phyloP scores from a whole-genome alignment of 1,140 invertebrate species.

The Panulirus ornatus region DNA sequence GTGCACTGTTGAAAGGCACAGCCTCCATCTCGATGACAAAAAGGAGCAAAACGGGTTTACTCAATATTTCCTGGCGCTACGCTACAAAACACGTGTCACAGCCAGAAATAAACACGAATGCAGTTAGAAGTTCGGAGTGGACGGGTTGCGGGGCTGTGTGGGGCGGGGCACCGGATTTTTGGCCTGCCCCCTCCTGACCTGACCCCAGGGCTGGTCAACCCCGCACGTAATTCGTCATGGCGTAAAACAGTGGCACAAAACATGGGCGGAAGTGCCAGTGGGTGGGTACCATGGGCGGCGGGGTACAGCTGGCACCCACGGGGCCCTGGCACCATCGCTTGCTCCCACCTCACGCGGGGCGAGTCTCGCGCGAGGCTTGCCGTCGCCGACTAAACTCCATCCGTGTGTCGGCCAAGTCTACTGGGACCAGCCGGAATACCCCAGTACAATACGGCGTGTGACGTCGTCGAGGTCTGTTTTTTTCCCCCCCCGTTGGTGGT shows the following conservation, averaged over 20 bases:
- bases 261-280: constrained; percentile 62
- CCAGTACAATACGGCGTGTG: constrained; percentile 27
- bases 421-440: constrained; percentile 36
- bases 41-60: not conserved
- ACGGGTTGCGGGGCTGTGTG: not conserved
- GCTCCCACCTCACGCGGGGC: not conserved
- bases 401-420: constrained; percentile 35
- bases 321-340: not conserved
- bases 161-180: not conserved
- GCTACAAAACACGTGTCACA: constrained; percentile 64
- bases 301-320: constrained; percentile 53
- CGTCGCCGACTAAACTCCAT: constrained; percentile 30
- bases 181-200: constrained; percentile 19
- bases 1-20: not conserved
- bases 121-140: constrained; percentile 28
- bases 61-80: constrained; percentile 6
- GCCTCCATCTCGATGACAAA: not conserved
- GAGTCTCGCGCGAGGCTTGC: not conserved
- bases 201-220: not conserved
- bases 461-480: constrained; percentile 38
- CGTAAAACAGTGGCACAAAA: constrained; percentile 38
- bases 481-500: too few species aligned
- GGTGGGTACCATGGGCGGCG: constrained; percentile 31
- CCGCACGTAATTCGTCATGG: not conserved
- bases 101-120: constrained; percentile 65